A percentile compares a stretch with the other conserved stretches of the same genome.
Conservation (phyloP, 2,888 invertebrate genomes). For the Caenorhabditis japonica region DNA sequence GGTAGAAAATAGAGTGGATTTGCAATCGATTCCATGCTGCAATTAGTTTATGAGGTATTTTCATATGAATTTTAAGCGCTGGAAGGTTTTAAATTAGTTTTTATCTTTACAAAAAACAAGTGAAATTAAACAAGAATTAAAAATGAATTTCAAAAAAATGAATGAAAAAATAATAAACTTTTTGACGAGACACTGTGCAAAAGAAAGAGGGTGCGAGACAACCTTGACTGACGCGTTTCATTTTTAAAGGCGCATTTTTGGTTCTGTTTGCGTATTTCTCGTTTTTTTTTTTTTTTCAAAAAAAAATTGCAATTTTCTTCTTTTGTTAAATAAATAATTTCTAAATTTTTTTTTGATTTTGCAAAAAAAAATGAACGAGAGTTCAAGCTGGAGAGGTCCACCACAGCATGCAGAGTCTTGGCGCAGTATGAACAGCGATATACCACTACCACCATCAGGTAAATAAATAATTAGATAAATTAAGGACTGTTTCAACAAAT, state of each 20-base stretch:
- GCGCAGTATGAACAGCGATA: conserved; percentile 20
- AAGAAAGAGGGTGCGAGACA: conserved; percentile 11
- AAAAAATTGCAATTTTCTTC: neutral
- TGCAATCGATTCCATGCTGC: conserved; percentile 48
- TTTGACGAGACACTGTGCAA: conserved; percentile 16
- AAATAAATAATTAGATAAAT: neutral
- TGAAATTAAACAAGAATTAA: neutral
- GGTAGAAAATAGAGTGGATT: conserved; percentile 52
- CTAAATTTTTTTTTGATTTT: too few species aligned
- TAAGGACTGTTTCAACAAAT: conserved; percentile 2
- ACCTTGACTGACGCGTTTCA: neutral
- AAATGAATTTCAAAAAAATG: neutral
- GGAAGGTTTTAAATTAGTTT: conserved; percentile 1
- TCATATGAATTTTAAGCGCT: too few species aligned
- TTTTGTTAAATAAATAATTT: too few species aligned
- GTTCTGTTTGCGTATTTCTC: conserved; percentile 4
- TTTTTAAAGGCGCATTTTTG: neutral
- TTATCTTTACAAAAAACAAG: neutral
- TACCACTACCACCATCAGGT: conserved; percentile 50
- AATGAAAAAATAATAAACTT: neutral
- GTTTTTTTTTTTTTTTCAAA: conserved; percentile 8
- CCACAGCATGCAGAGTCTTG: conserved; percentile 18
- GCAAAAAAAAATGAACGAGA: conserved; percentile 23
- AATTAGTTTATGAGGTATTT: too few species aligned
- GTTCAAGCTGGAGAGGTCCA: conserved; percentile 26